A percentile compares a stretch with the other conserved stretches of the same genome.
Conservation (phyloP, 35 echinoderm and acorn worm species). For the Holothuria glaberrima region DNA sequence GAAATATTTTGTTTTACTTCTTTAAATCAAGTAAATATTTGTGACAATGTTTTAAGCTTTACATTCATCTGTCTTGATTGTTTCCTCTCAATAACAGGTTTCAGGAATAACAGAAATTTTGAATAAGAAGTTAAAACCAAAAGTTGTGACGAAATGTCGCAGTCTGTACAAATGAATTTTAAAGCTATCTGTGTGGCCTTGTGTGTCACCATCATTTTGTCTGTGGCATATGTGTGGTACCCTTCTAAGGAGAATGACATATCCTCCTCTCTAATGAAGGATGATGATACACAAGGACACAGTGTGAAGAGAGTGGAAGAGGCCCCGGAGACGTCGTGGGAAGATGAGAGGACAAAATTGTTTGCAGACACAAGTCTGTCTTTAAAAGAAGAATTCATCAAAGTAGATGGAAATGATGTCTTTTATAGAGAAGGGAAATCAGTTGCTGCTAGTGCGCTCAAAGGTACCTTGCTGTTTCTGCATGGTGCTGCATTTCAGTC, state of each 20-base stretch:
- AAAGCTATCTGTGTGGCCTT: not conserved
- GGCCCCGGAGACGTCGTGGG: not conserved
- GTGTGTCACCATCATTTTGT: not conserved
- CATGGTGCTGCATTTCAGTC: slow-evolving; percentile 85
- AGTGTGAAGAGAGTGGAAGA: not conserved
- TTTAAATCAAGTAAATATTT: too few species aligned
- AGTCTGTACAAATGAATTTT: slow-evolving; percentile 3
- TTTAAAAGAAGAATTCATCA: not conserved
- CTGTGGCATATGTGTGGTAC: slow-evolving; percentile 14
- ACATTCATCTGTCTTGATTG: not conserved
- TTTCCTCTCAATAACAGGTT: not conserved
- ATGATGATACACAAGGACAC: not conserved
- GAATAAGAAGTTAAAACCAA: too few species aligned
- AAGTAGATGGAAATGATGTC: slow-evolving; percentile 34
- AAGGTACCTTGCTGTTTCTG: slow-evolving; percentile 75
- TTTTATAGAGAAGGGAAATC: slow-evolving; percentile 39
- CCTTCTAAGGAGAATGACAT: slow-evolving; percentile 34
- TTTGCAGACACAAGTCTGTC: slow-evolving; percentile 9
- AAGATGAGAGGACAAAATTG: slow-evolving; percentile 21
- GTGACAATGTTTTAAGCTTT: too few species aligned
- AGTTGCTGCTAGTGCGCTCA: not conserved
- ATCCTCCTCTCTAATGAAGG: not conserved
- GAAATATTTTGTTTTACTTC: too few species aligned
- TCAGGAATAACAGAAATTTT: not conserved
- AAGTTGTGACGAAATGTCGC: not conserved